Percentiles rank a stretch among this genome's conserved stretches.
Evolutionary conservation across 1,140 invertebrate genomes (phyloP).

Genomic region (Cydia pomonella): DNA sequence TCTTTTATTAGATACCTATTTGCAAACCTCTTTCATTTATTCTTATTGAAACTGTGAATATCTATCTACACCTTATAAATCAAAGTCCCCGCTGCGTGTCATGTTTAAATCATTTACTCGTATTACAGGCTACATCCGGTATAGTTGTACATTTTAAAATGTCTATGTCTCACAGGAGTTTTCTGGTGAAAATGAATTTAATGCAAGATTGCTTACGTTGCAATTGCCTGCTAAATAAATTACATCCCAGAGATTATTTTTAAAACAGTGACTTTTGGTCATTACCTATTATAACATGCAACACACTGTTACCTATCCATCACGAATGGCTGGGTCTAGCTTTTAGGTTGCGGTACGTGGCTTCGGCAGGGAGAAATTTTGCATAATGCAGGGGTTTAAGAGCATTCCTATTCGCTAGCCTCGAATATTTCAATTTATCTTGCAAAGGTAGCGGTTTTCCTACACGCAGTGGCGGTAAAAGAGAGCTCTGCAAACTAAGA

Average conservation of each 20-base stretch:
- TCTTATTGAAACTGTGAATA: no score
- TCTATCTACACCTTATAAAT: no score
- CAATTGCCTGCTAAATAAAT: not conserved
- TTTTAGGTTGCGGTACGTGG: constrained; percentile 12
- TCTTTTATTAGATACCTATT: no score
- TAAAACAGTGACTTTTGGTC: not conserved
- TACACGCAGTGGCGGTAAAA: not conserved
- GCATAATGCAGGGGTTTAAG: constrained; percentile 16
- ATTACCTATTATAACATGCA: no score
- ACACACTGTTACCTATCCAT: not conserved
- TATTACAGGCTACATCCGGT: no score
- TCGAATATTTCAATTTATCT: constrained; percentile 6
- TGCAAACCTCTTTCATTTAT: no score
- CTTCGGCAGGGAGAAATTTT: not conserved
- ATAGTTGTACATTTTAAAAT: no score
- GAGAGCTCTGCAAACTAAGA: not conserved
- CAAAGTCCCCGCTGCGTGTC: no score
- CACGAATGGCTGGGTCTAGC: not conserved
- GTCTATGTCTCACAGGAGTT: no score
- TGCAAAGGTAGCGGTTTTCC: constrained; percentile 7
- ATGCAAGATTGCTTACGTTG: not conserved
- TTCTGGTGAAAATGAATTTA: no score
- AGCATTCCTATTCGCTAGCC: not conserved
- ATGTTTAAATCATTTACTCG: no score
- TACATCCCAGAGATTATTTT: no score